Base-by-base conservation (phyloP, 92 coral and sea anemone species). In the Nematostella vectensis region DNA sequence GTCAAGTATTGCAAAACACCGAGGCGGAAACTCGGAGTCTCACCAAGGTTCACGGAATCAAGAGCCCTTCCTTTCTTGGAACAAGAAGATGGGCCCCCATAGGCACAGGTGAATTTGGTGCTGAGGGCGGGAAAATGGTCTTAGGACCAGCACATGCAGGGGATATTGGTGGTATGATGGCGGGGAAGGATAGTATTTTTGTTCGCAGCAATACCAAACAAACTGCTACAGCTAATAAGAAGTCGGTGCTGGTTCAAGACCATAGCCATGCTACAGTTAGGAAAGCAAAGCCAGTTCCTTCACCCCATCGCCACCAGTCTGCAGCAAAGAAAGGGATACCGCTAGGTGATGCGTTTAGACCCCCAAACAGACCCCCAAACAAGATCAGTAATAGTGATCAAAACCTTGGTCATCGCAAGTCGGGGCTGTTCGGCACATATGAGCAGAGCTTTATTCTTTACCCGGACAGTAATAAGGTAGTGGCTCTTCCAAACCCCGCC, bases 111-210 rank as follows among this genome's bases (percentile, higher is more conserved):
- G 54, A 61, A 4, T 71, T 64, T 31, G 55, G 54, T n/a, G 85
- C 37, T 3, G 74, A 78, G 27, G 85, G 79, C 8, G 85, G 85
- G 9, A 50, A 66, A 29, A 63, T 75, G 79, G 54, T 65, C 16
- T 70, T 75, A 19, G 85, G 85, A 13, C 79, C 85, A 13, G 70
- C 85, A 12, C 69, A 75, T 8, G 85, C 78, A 3, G 85, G 85
- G 26, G 18, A 39, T 23, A 55, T 66, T 11, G 18, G 11, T 8
- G 51, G 51, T 9, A 4, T 45, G 9, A 45, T 45, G 51, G 61
- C 47, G 0, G 72, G 72, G 3, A 31, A 43, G 37, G 63, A 66
- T 20, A 40, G 22, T 45, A 55, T 63, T 6, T 20, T 19, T 12
- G 52, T 52, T 20, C 61, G 72, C 38, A 29, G 50, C 12, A 38